A percentile compares a stretch with the other conserved stretches of the same genome.
phyloP scores from a whole-genome alignment of 2,797 vertebrate species.

The Crypturellus tataupa region DNA sequence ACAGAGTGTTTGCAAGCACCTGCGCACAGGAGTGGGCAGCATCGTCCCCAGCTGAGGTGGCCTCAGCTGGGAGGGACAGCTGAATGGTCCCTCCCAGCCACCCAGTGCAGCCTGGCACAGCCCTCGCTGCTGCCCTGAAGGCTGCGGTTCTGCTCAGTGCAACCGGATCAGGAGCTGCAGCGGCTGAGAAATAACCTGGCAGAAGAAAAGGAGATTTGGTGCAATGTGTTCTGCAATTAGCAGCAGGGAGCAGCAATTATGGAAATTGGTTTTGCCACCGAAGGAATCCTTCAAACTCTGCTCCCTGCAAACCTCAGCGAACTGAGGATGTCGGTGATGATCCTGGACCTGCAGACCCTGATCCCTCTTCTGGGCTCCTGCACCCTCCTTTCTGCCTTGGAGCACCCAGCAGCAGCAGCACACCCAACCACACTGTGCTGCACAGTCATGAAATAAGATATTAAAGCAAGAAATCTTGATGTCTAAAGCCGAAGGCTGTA shows the following conservation, averaged over 20 bases:
- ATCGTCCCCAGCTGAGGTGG: no score
- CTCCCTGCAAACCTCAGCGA: not conserved
- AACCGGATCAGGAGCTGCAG: not conserved
- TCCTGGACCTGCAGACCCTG: not conserved
- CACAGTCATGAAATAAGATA: not conserved
- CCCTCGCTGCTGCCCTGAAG: not conserved
- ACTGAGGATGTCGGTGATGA: not conserved
- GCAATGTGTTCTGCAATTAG: not conserved
- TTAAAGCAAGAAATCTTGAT: not conserved
- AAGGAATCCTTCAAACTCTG: not conserved
- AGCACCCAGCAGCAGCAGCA: not conserved
- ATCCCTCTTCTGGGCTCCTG: not conserved
- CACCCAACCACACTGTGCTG: fast-evolving
- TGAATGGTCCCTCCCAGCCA: not conserved
- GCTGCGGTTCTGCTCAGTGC: not conserved
- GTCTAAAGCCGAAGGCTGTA: not conserved
- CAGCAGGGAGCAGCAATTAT: not conserved
- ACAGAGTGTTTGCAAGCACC: not conserved
- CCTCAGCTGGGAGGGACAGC: no score
- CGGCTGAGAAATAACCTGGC: not conserved
- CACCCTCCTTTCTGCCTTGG: not conserved
- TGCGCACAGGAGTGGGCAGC: not conserved
- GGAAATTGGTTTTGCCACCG: not conserved
- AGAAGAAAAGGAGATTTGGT: not conserved
- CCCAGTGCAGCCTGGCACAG: not conserved